These are phyloP conservation scores for Monopterus albus DNA, from an alignment of 2,113 vertebrate species.

Conservation along the genomic window DNA sequence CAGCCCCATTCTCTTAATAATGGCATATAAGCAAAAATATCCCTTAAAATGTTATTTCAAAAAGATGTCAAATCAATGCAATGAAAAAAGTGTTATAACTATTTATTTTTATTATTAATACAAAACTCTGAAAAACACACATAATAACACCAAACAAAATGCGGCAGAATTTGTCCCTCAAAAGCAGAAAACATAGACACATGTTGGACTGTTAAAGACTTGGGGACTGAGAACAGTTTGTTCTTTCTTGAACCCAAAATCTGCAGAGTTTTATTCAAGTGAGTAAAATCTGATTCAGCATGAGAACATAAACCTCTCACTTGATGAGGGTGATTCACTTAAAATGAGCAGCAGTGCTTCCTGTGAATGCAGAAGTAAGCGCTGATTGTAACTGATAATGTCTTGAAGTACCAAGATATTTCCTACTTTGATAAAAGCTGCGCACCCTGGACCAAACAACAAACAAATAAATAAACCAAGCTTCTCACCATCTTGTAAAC, in stretches of 20 bases:
- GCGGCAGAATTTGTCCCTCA: too few species aligned
- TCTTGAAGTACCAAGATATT: background rate
- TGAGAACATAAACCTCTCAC: background rate
- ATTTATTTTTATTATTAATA: too few species aligned
- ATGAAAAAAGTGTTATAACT: too few species aligned
- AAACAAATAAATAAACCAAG: background rate
- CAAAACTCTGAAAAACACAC: too few species aligned
- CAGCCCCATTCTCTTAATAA: too few species aligned
- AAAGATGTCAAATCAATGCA: too few species aligned
- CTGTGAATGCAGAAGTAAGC: constrained; percentile 18
- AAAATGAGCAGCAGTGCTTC: constrained; percentile 1
- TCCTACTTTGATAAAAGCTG: background rate
- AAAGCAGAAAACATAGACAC: too few species aligned
- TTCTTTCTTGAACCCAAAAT: background rate
- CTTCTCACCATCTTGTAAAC: constrained; percentile 25
- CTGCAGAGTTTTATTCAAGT: background rate
- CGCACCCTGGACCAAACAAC: background rate
- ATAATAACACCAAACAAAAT: too few species aligned
- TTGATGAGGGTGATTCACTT: background rate
- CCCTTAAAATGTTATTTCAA: too few species aligned
- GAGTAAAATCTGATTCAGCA: too few species aligned
- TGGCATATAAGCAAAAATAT: too few species aligned
- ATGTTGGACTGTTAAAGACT: too few species aligned
- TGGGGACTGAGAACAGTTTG: background rate
- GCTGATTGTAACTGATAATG: constrained; percentile 4